phyloP scores from a whole-genome alignment of 1,140 invertebrate genomes.

The Calephelis nemesis region DNA sequence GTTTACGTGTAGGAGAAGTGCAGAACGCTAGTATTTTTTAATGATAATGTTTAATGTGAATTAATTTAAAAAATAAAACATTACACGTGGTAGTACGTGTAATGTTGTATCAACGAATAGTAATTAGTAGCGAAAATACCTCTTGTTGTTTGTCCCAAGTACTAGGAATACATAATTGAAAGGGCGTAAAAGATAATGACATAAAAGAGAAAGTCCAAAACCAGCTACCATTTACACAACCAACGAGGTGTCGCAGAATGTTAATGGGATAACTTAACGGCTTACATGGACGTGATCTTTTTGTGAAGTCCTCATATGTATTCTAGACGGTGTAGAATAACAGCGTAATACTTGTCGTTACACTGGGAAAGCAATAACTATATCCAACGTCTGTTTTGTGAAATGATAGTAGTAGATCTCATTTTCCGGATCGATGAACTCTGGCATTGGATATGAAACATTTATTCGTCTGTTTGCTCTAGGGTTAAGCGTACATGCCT shows the following conservation, averaged over 20 bases:
- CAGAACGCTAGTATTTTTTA: too few relatives aligned
- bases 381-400: neutral
- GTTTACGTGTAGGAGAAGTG: too few relatives aligned
- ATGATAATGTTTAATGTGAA: too few relatives aligned
- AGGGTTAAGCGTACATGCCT: too few relatives aligned
- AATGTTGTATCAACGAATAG: too few relatives aligned
- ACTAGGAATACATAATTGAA: constrained; percentile 9
- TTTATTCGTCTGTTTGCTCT: too few relatives aligned
- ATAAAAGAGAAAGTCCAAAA: constrained; percentile 44
- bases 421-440: too few relatives aligned
- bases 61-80: too few relatives aligned
- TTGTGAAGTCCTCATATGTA: constrained; percentile 16
- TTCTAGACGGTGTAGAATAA: constrained; percentile 2
- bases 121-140: too few relatives aligned
- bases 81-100: too few relatives aligned
- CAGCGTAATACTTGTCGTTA: constrained; percentile 5
- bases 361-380: constrained; percentile 1
- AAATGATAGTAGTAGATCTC: too few relatives aligned
- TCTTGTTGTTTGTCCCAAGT: neutral
- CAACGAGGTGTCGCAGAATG: constrained; percentile 42
- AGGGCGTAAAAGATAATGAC: constrained; percentile 11
- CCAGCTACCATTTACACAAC: constrained; percentile 37
- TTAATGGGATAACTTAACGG: constrained; percentile 42
- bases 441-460: too few relatives aligned
- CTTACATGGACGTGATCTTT: constrained; percentile 36